Conservation (phyloP, 2,113 vertebrate genomes). For the Neodontobutis hainanensis region DNA sequence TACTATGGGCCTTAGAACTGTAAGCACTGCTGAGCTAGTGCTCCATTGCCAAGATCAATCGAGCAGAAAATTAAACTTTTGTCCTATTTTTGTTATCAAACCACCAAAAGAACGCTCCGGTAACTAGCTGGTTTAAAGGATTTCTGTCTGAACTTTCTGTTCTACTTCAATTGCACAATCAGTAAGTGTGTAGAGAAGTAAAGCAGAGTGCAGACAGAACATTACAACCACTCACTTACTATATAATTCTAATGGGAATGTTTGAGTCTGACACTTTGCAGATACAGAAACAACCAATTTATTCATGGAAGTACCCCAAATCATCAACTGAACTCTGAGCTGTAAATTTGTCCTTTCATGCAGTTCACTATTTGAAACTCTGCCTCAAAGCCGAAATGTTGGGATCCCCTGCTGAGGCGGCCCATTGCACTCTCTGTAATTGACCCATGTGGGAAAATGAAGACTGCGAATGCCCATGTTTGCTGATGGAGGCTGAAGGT, state of each 20-base stretch:
- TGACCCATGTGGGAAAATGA: constrained; percentile 61
- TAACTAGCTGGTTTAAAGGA: constrained; percentile 18
- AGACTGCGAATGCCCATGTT: constrained; percentile 32
- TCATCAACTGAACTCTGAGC: not conserved
- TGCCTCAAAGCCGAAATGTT: constrained; percentile 23
- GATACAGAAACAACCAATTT: not conserved
- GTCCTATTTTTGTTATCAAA: constrained; percentile 33
- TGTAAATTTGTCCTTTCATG: constrained; percentile 5
- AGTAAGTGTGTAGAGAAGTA: not conserved
- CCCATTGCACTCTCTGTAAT: constrained; percentile 51
- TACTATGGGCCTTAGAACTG: constrained; percentile 9
- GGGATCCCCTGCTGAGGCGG: constrained; percentile 42
- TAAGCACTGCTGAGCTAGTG: constrained; percentile 23
- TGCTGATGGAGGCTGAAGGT: constrained; percentile 51
- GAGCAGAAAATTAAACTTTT: constrained; percentile 50
- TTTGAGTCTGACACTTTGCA: not conserved
- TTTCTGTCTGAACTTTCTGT: constrained; percentile 12
- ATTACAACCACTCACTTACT: not conserved
- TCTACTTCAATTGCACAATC: not conserved
- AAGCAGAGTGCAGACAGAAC: not conserved
- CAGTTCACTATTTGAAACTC: constrained; percentile 18
- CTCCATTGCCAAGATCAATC: constrained; percentile 28
- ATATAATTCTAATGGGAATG: too few species aligned
- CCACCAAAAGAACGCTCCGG: not conserved
- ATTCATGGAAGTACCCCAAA: not conserved